Evolutionary conservation across 1,140 invertebrate species (phyloP), one percentile per base, ranked within the genome.

Genomic region (Laupala kohalensis): DNA sequence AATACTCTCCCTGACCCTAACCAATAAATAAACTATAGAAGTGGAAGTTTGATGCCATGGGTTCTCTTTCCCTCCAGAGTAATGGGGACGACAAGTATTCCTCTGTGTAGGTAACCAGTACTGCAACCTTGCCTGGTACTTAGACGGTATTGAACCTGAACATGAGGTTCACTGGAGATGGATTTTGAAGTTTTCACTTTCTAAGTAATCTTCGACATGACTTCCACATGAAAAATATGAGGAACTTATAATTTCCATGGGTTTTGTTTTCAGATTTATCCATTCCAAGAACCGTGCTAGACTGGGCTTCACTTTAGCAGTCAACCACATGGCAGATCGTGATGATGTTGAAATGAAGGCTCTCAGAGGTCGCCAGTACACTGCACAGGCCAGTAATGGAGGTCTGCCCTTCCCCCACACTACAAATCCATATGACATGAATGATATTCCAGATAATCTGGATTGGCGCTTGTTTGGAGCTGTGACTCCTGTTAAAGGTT

Each of bases 381-480:
- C 80, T 12, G 77, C 74, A 30, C 85, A 83, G 13, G 86, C 83
- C 0, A 87, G 89, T 77, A 92, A 93, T 75, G 89, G 90, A 15
- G 90, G 92, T 24, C 78, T 87, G 76, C 86, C 89, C 0, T 97
- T 96, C 82, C 89, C 89, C n/a, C 88, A 92, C 75, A 79, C 84
- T 25, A 72, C 80, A 6, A 78, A 81, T 13, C 74, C 76, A 27
- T 75, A 79, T 71, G 76, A 79, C 4, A 77, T 79, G 64, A 71
- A 75, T 27, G 67, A 68, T 26, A 72, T 93, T 30, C 93, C 93
- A 5, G 83, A 86, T 3, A 86, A 84, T 75, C 84, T 90, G 73
- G 95, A 98, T 82, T 98, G 96, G 96, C 88, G 95, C 76, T 79
- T 97, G 1, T 89, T 86, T 78, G 95, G 94, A 30, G 96, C 95